Evolutionary conservation across 1,140 invertebrate species (phyloP).

Genomic region (Drepana arcuata): DNA sequence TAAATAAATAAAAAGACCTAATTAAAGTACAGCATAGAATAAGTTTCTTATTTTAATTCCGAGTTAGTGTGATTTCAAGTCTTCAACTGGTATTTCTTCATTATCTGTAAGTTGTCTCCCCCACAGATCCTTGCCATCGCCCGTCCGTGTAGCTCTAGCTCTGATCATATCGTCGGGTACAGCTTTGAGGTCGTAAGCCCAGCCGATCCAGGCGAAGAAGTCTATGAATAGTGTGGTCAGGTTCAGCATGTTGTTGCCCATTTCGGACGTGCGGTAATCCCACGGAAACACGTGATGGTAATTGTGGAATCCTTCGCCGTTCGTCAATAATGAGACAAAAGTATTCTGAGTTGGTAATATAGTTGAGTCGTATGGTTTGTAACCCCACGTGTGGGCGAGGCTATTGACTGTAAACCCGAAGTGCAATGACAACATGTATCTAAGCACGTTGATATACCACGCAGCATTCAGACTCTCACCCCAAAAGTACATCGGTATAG

Average conservation of each 20-base stretch:
- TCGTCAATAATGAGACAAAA: neutral
- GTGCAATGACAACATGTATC: neutral
- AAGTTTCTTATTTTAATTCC: no score
- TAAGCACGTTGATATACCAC: constrained; percentile 1
- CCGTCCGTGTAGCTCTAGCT: neutral
- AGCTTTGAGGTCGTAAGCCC: constrained; percentile 4
- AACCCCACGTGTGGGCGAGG: neutral
- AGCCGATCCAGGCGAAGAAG: constrained; percentile 2
- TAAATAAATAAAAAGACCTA: no score
- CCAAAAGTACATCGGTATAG: constrained; percentile 2
- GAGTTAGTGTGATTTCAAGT: no score
- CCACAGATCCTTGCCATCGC: neutral
- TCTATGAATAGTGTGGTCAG: constrained; percentile 4
- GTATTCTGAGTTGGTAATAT: neutral
- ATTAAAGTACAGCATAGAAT: no score
- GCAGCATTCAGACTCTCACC: neutral
- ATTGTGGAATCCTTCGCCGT: constrained; percentile 4
- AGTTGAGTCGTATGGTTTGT: constrained; percentile 2
- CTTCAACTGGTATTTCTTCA: no score
- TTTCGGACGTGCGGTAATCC: constrained; percentile 1
- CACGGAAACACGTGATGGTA: constrained; percentile 5
- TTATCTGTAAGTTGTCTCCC: no score
- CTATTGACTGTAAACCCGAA: neutral
- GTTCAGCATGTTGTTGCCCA: constrained; percentile 1
- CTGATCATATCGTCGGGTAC: neutral